Evolutionary conservation across 2,888 invertebrate genomes (phyloP).

Genomic region (Iselma pallidipennis): DNA sequence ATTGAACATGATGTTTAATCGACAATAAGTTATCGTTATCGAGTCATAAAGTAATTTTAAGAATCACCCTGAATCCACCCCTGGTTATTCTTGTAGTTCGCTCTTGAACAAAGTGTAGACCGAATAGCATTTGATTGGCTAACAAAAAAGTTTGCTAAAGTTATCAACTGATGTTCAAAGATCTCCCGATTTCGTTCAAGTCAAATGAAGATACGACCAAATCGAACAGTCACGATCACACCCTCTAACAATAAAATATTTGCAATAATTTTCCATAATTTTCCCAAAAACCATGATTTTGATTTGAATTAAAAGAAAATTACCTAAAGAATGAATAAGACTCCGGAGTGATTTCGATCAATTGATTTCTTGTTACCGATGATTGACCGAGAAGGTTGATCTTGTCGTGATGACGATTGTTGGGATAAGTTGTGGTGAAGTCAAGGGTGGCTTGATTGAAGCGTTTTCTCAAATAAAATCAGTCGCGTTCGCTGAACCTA

Average conservation of each 20-base stretch:
- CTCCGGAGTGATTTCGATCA: neutral
- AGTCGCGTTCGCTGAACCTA: constrained; percentile 53
- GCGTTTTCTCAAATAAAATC: constrained; percentile 56
- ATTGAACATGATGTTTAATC: no score
- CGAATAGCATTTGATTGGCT: constrained; percentile 57
- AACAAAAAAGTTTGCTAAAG: constrained; percentile 56
- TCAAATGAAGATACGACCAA: constrained; percentile 7
- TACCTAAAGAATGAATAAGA: no score
- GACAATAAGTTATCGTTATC: no score
- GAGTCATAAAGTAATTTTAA: neutral
- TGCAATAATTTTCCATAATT: neutral
- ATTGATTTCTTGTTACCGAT: neutral
- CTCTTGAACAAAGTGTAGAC: constrained; percentile 54
- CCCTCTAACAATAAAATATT: constrained; percentile 3
- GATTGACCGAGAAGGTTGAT: constrained; percentile 10
- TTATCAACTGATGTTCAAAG: constrained; percentile 50
- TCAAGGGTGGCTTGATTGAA: constrained; percentile 57
- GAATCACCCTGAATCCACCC: neutral
- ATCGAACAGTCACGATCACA: neutral
- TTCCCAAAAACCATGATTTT: neutral
- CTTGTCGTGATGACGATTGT: constrained; percentile 20
- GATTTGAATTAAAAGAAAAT: no score
- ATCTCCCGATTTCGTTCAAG: constrained; percentile 34
- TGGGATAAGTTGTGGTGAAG: constrained; percentile 53
- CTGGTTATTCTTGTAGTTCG: constrained; percentile 17